These are phyloP conservation scores for Cryptocephalus moraei DNA, from an alignment of 2,888 invertebrate genomes.

Conservation along the genomic window DNA sequence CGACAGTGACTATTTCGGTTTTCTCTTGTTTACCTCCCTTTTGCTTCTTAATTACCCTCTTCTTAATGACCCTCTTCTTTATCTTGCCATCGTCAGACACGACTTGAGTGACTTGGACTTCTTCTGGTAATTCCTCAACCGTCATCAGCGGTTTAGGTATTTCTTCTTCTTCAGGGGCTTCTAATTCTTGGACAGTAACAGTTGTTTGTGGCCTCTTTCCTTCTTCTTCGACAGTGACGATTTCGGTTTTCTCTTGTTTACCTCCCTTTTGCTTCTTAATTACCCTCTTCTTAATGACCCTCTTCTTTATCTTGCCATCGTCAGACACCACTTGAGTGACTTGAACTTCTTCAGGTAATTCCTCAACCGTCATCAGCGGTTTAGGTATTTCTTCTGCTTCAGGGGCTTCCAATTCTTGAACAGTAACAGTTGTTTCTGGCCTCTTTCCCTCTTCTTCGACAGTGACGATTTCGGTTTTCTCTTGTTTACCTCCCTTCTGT, in stretches of 20 bases:
- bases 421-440: constrained; percentile 40
- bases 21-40: constrained; percentile 24
- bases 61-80: constrained; percentile 26
- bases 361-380: constrained; percentile 29
- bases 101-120: constrained; percentile 24
- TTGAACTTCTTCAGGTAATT: constrained; percentile 21
- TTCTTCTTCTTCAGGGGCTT: constrained; percentile 14
- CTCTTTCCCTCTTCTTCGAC: constrained; percentile 38
- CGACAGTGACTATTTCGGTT: constrained; percentile 25
- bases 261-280: constrained; percentile 33
- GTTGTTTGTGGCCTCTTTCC: constrained; percentile 25
- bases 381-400: constrained; percentile 21
- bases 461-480: constrained; percentile 32
- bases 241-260: constrained; percentile 29
- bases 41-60: constrained; percentile 25
- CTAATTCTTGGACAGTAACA: constrained; percentile 19
- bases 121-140: constrained; percentile 15
- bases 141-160: constrained; percentile 7
- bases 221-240: constrained; percentile 30
- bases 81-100: constrained; percentile 20
- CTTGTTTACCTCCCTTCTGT: constrained; percentile 32
- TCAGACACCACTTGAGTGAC: constrained; percentile 24
- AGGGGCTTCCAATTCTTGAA: constrained; percentile 32
- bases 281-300: constrained; percentile 32
- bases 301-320: constrained; percentile 21